Conservation (phyloP, 2,797 vertebrate species). For the Hozukius guyotensis region DNA sequence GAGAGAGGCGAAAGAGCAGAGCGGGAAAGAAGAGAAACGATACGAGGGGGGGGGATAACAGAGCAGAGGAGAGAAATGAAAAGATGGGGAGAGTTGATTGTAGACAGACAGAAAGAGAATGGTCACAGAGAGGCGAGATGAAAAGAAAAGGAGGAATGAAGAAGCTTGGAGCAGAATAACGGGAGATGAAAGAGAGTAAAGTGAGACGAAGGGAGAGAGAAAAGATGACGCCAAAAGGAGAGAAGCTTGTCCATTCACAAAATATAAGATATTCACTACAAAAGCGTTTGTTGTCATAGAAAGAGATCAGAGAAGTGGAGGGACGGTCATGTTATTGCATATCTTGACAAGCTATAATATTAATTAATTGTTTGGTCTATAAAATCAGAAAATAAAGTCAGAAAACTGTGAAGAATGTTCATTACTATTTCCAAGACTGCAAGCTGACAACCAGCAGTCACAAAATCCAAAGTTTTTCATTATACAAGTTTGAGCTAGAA, state of each 20-base stretch:
- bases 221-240: not conserved
- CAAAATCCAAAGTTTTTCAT: not conserved
- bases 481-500: not conserved
- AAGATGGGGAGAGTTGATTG: slow-evolving; percentile 7
- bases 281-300: not conserved
- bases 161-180: slow-evolving; percentile 1
- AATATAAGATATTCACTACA: not conserved
- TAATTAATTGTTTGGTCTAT: not conserved
- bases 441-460: too few relatives aligned
- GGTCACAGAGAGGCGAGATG: slow-evolving; percentile 4
- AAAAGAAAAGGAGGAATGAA: not conserved
- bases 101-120: not conserved
- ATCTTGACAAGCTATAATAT: too few relatives aligned
- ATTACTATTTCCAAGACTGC: not conserved
- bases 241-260: not conserved
- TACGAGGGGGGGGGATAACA: not conserved
- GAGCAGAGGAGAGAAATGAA: not conserved
- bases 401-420: not conserved
- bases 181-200: slow-evolving; percentile 1
- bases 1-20: slow-evolving; percentile 36
- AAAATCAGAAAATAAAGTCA: not conserved
- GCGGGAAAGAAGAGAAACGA: slow-evolving; percentile 15
- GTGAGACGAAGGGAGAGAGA: not conserved
- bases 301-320: not conserved
- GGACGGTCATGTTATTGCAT: not conserved